phyloP scores from a whole-genome alignment of 2,113 vertebrate genomes.

The Channa maculata region DNA sequence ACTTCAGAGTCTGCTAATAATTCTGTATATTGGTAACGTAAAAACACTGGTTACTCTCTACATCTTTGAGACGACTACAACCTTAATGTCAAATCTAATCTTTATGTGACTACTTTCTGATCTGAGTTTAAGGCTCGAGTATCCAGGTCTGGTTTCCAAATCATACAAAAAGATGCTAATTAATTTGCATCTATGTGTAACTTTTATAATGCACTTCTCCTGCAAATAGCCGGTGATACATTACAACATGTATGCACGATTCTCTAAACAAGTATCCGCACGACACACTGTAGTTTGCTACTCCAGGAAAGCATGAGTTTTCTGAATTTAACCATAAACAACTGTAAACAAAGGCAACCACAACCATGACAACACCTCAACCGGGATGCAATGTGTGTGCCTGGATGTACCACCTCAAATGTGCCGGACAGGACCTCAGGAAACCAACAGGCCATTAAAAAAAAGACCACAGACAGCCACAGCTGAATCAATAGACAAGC shows the following conservation, averaged over 20 bases:
- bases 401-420: slow-evolving; percentile 24
- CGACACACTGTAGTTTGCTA: not conserved
- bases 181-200: not conserved
- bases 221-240: not conserved
- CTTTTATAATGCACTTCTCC: too few relatives aligned
- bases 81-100: not conserved
- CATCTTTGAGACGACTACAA: too few relatives aligned
- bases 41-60: too few relatives aligned
- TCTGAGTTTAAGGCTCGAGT: not conserved
- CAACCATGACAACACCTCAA: slow-evolving; percentile 1
- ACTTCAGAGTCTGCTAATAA: too few relatives aligned
- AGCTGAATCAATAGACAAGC: slow-evolving; percentile 24
- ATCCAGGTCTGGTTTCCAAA: not conserved
- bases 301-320: not conserved
- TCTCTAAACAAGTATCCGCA: too few relatives aligned
- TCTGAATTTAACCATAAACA: slow-evolving; percentile 7
- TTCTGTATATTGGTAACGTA: too few relatives aligned
- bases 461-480: slow-evolving; percentile 33
- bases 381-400: not conserved
- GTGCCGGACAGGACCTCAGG: not conserved
- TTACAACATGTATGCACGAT: not conserved
- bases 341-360: slow-evolving; percentile 16
- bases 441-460: slow-evolving; percentile 1
- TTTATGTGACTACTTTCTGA: not conserved
- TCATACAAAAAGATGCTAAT: not conserved